A percentile compares a stretch with the other conserved stretches of the same genome.
Conservation (phyloP, 2,113 vertebrate species). For the Ptilonorhynchus violaceus region DNA sequence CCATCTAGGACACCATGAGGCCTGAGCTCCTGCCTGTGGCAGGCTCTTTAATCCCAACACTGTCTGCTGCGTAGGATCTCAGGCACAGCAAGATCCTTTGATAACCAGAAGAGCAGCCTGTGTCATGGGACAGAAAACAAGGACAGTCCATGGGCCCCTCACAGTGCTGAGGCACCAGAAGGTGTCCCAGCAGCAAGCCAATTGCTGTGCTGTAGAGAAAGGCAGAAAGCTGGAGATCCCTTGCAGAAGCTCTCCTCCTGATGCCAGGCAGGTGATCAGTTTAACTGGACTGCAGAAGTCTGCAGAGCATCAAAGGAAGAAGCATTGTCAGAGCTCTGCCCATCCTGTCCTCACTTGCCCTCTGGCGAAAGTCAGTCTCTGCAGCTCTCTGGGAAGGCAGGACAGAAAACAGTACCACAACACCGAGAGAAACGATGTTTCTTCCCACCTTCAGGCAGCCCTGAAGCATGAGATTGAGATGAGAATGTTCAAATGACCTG, state of each 20-base stretch:
- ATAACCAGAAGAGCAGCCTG: background rate
- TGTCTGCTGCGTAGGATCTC: accelerated
- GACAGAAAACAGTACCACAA: background rate
- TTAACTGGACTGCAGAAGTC: background rate
- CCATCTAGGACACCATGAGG: too few species aligned
- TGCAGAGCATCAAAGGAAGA: background rate
- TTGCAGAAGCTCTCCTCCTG: background rate
- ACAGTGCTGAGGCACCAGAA: background rate
- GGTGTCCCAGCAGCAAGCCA: background rate
- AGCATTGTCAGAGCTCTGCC: background rate
- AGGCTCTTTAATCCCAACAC: accelerated
- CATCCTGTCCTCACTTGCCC: background rate
- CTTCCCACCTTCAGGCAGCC: background rate
- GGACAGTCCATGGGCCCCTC: background rate
- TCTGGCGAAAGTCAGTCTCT: background rate
- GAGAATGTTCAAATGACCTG: background rate
- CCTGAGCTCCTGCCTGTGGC: background rate
- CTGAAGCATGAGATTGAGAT: background rate
- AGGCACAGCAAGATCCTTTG: background rate
- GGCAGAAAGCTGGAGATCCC: background rate
- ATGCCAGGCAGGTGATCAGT: background rate
- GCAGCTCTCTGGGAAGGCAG: background rate
- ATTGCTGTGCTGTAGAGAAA: background rate
- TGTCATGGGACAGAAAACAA: background rate
- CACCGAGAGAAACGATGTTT: background rate